These are phyloP conservation scores for Spizaetus ornatus DNA, from an alignment of 2,113 vertebrate genomes.

Conservation along the genomic window DNA sequence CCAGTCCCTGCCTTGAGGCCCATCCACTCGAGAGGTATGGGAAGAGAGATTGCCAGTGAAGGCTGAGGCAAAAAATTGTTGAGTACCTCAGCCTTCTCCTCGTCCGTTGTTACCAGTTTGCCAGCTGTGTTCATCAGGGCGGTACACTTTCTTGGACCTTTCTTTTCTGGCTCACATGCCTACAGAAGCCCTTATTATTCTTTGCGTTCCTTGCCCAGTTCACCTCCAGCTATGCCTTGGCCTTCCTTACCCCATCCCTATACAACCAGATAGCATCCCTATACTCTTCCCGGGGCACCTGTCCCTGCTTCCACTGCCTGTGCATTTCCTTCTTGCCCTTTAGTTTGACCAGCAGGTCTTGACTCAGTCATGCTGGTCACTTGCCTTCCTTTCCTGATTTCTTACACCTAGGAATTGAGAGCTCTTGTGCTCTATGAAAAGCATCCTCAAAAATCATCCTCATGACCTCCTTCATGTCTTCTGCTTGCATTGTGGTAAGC, in stretches of 20 bases:
- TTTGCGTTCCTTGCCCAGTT: neutral
- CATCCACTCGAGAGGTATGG: neutral
- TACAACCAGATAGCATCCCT: neutral
- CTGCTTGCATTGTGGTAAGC: neutral
- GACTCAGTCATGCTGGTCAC: neutral
- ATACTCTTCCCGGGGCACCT: neutral
- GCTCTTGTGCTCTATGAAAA: neutral
- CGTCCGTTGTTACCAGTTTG: neutral
- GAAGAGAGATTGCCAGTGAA: neutral
- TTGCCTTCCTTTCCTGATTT: neutral
- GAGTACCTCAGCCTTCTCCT: neutral
- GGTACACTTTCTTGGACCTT: neutral
- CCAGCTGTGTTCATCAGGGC: neutral
- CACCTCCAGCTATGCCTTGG: neutral
- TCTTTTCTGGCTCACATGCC: neutral
- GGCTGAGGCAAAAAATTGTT: neutral
- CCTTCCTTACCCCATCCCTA: neutral
- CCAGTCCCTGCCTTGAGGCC: too few relatives aligned
- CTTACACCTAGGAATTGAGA: neutral
- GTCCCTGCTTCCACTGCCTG: neutral
- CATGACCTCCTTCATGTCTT: neutral
- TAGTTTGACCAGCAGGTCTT: neutral
- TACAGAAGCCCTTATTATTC: neutral
- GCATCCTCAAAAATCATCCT: neutral
- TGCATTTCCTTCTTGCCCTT: neutral